Conservation (phyloP, 2,113 vertebrate genomes). For the Cyprinus carpio region DNA sequence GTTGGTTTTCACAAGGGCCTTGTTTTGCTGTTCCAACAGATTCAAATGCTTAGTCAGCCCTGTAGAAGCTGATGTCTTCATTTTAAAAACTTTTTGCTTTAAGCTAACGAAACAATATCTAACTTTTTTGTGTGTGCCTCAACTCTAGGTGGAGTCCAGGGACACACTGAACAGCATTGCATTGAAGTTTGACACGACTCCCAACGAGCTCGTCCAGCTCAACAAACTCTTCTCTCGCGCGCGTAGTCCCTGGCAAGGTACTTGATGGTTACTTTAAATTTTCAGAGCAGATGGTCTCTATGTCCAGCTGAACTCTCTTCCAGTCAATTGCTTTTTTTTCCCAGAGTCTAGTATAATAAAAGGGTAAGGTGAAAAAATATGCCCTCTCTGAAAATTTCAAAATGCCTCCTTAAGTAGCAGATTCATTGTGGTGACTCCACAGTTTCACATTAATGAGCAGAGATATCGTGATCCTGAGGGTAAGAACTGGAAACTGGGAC, state of each 20-base stretch:
- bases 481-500: background rate
- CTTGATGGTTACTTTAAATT: constrained; percentile 11
- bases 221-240: constrained; percentile 98
- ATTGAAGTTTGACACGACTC: constrained; percentile 99
- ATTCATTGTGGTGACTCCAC: background rate
- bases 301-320: constrained; percentile 36
- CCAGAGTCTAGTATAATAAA: constrained; percentile 31
- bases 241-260: constrained; percentile 98
- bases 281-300: constrained; percentile 49
- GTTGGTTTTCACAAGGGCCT: background rate
- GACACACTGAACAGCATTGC: constrained; percentile 98
- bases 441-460: background rate
- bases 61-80: too few species aligned
- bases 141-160: constrained; percentile 93
- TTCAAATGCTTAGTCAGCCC: background rate
- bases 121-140: constrained; percentile 51
- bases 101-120: background rate
- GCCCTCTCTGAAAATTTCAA: background rate
- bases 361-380: background rate
- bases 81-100: background rate
- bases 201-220: constrained; percentile 97
- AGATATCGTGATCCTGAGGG: background rate
- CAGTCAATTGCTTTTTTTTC: constrained; percentile 29
- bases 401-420: background rate
- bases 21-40: constrained; percentile 11